Evolutionary conservation across 1,140 invertebrate genomes (phyloP).

Genomic region (Hylyphantes graminicola): DNA sequence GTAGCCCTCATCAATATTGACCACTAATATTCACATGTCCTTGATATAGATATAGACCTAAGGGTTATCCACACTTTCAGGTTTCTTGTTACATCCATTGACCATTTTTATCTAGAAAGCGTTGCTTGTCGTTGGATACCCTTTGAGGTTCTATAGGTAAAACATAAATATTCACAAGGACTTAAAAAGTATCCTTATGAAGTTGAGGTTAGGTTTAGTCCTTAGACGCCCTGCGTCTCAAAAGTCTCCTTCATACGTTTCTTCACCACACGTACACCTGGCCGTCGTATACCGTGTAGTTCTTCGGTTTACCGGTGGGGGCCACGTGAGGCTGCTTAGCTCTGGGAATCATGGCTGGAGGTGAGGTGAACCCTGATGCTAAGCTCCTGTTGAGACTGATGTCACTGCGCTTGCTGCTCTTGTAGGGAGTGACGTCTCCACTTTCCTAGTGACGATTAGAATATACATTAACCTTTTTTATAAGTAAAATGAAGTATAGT

Average conservation of each 20-base stretch:
- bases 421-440: constrained; percentile 55
- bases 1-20: too few species aligned
- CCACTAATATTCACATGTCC: too few species aligned
- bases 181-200: neutral
- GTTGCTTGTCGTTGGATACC: too few species aligned
- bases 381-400: constrained; percentile 54
- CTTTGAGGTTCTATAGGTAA: too few species aligned
- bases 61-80: too few species aligned
- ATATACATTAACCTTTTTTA: neutral
- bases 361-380: constrained; percentile 48
- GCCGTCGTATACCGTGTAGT: constrained; percentile 57
- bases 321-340: constrained; percentile 22
- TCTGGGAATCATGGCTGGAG: constrained; percentile 58
- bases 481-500: neutral
- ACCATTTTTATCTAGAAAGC: too few species aligned
- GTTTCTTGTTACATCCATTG: too few species aligned
- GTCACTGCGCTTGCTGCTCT: constrained; percentile 54
- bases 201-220: neutral
- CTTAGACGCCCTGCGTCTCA: constrained; percentile 24
- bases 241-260: constrained; percentile 4
- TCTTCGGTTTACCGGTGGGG: constrained; percentile 33
- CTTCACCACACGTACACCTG: constrained; percentile 58
- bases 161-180: neutral
- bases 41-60: too few species aligned
- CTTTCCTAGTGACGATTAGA: constrained; percentile 38